These are phyloP conservation scores for Crax fasciolata DNA, from an alignment of 2,797 vertebrate species.

Conservation along the genomic window DNA sequence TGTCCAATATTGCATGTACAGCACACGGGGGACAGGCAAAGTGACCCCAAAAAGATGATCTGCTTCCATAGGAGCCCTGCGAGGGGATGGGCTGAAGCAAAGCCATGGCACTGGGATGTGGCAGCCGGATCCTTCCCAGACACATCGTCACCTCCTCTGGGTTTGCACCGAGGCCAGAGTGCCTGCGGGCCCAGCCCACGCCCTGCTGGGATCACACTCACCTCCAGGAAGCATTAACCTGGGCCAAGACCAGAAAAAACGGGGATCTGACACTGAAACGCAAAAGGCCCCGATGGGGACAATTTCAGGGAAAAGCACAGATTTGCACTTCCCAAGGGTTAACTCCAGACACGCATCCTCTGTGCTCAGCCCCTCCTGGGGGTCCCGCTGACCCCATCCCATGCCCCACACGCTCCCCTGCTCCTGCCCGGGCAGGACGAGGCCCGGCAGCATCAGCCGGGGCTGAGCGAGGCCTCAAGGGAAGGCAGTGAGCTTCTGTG, in stretches of 20 bases:
- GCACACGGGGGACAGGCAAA: rapidly evolving
- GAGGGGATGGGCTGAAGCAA: neutral
- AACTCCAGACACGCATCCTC: neutral
- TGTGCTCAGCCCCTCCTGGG: neutral
- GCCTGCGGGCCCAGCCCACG: rapidly evolving
- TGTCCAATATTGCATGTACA: neutral
- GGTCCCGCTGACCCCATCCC: neutral
- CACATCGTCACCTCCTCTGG: neutral
- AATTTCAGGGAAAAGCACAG: neutral
- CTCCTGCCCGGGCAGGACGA: slow-evolving; percentile 9
- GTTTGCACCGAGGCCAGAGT: rapidly evolving
- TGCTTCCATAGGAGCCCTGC: no score
- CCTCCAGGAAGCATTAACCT: neutral
- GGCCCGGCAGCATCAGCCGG: neutral
- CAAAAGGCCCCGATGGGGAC: neutral
- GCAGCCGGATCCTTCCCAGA: neutral
- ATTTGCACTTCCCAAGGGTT: neutral
- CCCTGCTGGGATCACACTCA: neutral
- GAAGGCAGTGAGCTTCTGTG: slow-evolving; percentile 48
- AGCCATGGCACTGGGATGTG: neutral
- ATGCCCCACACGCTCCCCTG: rapidly evolving
- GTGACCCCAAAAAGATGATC: neutral
- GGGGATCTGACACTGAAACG: rapidly evolving
- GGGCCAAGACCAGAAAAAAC: neutral
- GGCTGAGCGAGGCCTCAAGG: slow-evolving; percentile 31